Evolutionary conservation across 1,140 invertebrate genomes (phyloP), one percentile per base, ranked within the genome.

Genomic region (Leptinotarsa lineolata): DNA sequence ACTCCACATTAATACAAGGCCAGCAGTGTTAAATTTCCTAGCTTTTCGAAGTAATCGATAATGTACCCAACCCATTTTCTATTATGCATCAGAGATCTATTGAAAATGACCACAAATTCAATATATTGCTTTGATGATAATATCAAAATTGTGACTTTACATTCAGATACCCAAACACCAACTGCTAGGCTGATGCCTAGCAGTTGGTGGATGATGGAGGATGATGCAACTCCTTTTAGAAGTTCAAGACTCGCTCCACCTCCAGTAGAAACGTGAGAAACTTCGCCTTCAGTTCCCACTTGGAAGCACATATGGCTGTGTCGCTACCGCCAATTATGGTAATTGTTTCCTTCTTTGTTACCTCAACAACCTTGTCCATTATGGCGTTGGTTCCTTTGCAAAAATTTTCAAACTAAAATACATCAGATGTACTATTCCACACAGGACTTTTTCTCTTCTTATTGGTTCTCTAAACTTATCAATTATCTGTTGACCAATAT

Each of bases 281-380:
- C 96, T 86, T 97, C 95, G 77, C 97, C 94, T 83, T 99, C 97
- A 0, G 97, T 98, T 58, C 92, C 92, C 93, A 99, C 83, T 98
- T 99, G 54, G 95, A 96, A 81, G 93, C 95, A 85, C 96, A 98
- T 13, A 97, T 99, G 0, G 97, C 97, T 6, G 98, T 99, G 85
- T 99, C 98, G 64, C 97, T 97, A 61, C 97, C 96, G 67, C 93
- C 96, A 83, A 99, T 98, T 76, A 99, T 99, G n/a, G 95, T 95
- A 66, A 93, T 91, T 30, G 92, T 88, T 64, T 94, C 93, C 64
- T 87, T 87, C 68, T 87, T 85, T 11, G 98, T 99, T 1, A 92
- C 95, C 16, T 90, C 90, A 0, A 99, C 96, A n/a, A 99, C 95
- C 69, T 91, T 93, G 82, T 99, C 95, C 96, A 99, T 97, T 2